These are phyloP conservation scores for Acrocephalus scirpaceus DNA, from an alignment of 2,797 vertebrate species.

Conservation along the genomic window DNA sequence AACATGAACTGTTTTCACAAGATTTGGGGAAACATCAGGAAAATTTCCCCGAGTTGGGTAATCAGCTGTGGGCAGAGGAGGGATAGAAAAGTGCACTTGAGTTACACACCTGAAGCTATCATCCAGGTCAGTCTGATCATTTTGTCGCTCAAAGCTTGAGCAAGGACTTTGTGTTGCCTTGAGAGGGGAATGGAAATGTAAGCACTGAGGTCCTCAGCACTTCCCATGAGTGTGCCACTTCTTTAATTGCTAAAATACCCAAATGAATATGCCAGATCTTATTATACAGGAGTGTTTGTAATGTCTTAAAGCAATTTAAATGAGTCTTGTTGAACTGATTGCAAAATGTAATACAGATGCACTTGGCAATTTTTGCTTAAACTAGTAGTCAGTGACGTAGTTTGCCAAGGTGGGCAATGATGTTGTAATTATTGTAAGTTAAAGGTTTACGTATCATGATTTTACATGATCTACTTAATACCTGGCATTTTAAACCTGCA, in stretches of 20 bases:
- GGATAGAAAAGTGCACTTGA: background rate
- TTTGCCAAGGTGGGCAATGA: background rate
- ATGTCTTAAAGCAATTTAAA: background rate
- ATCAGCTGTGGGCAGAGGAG: background rate
- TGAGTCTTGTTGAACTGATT: background rate
- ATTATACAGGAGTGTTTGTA: background rate
- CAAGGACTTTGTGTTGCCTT: background rate
- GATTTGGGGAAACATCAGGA: background rate
- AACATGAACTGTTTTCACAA: background rate
- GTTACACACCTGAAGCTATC: background rate
- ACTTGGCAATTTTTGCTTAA: background rate
- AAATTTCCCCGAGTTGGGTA: background rate
- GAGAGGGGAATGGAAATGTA: background rate
- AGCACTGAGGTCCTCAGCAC: background rate
- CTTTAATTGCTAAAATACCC: background rate
- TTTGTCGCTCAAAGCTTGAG: background rate
- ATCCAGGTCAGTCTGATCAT: background rate
- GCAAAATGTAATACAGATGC: background rate
- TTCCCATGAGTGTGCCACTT: fast-evolving
- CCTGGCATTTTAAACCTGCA: background rate
- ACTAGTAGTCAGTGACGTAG: background rate
- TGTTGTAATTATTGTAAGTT: background rate
- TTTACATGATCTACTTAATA: background rate
- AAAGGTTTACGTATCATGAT: background rate
- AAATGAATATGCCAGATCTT: background rate